These are phyloP conservation scores for Loris lydekkerianus DNA, from an alignment of 2,797 vertebrate species.

Conservation along the genomic window DNA sequence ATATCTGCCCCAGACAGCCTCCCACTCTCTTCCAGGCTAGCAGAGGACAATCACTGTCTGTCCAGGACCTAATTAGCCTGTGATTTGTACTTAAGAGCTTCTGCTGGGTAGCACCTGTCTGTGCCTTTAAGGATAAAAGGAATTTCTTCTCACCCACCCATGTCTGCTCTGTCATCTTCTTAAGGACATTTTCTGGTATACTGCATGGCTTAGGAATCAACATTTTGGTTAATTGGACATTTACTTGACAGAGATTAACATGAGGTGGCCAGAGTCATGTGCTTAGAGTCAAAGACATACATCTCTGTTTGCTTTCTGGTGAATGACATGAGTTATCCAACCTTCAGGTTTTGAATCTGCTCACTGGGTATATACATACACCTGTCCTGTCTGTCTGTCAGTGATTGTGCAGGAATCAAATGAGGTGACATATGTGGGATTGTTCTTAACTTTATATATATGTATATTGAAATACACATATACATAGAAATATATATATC, in stretches of 20 bases:
- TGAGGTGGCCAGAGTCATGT: not conserved
- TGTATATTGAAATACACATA: not conserved
- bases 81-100: not conserved
- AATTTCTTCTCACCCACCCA: not conserved
- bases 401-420: not conserved
- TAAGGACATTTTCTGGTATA: not conserved
- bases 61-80: not conserved
- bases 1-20: not conserved
- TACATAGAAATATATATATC: too few relatives aligned
- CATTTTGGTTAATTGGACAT: constrained; percentile 5
- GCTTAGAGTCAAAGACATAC: not conserved
- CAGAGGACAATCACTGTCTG: not conserved
- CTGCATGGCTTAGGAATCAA: not conserved
- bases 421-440: not conserved
- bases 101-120: not conserved
- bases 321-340: not conserved
- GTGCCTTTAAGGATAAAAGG: not conserved
- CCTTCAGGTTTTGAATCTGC: not conserved
- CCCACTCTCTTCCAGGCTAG: not conserved
- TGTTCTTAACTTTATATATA: not conserved
- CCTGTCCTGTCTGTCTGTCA: not conserved
- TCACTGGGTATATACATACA: not conserved
- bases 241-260: constrained; percentile 2
- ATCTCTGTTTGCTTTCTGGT: not conserved
- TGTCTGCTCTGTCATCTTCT: not conserved